Base-by-base conservation (phyloP, 2,113 vertebrate genomes). In the Synodontis membranacea region DNA sequence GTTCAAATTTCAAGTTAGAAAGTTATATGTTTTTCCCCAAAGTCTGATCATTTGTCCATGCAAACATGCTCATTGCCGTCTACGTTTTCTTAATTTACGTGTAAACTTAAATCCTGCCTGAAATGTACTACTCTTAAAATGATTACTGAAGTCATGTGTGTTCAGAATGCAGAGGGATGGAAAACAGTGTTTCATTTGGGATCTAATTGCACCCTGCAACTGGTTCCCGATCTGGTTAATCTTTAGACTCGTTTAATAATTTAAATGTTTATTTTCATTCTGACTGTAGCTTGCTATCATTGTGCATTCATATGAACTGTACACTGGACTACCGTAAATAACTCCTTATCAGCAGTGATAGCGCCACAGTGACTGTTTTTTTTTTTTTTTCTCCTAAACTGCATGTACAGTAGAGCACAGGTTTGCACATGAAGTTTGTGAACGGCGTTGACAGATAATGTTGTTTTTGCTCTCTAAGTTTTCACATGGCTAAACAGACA, bases 341-440 rank as follows among this genome's bases (percentile, higher is more conserved):
- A 58, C 5, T 25, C 17, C 19, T 79, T 85, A 85, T 79, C 58
- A 66, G n/a, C 44, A 85, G 9, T 79, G 56, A 78, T 66, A 85
- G 70, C 60, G 11, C 17, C 31, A 21, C 37, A 39, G 23, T 39
- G 23, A 44, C 60, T 68, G 4, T 23, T 14, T 52, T 25, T 37
- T 4, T 66, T 37, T n/a, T n/a, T n/a, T n/a, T n/a, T n/a, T n/a
- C n/a, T n/a, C n/a, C n/a, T 25, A 82, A 5, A 60, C 25, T 42
- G 5, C 21, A 82, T 39, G 25, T 17, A 42, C 8, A 62, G 39
- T 17, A 42, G 17, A 62, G 39, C 10, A 76, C 52, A 75, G 15
- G 50, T 83, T n/a, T 56, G 23, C 52, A 72, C 34, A 1, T 28
- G n/a, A n/a, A n/a, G n/a, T n/a, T n/a, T n/a, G 54, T 52, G 31